Evolutionary conservation across 2,113 vertebrate genomes (phyloP), one percentile per base, ranked within the genome.

Genomic region (Excalfactoria chinensis): DNA sequence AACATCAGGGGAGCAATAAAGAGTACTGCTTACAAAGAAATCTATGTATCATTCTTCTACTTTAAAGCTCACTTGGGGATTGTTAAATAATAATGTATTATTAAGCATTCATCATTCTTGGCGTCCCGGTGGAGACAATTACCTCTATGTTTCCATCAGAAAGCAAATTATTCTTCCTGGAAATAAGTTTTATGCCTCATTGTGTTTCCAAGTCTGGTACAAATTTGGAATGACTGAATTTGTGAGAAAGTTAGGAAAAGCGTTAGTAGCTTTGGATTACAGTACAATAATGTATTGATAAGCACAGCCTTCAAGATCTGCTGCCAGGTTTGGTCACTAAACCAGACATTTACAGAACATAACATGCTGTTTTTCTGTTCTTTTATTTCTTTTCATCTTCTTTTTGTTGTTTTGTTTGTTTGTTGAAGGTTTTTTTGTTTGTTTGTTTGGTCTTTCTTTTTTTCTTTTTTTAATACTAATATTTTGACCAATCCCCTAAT

Each of bases 1-100:
- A 88, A 82, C 30, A 89, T 66, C 35, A 93, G 71, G 82, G 62
- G 83, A 93, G 59, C n/a, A 81, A 96, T 97, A 91, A 96, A 96
- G 62, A 66, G 51, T 37, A 75, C 60, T 93, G 77, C 28, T 69
- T 95, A 88, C 35, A 20, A 63, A 96, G 69, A 63, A 95, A 93
- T 78, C 48, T 37, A 75, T 60, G 60, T 56, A 66, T 43, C 7
- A 51, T 81, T 70, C 20, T 88, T 94, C 90, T 82, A 66, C 59
- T 92, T 96, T 86, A 94, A 94, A 96, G 86, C 32, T 72, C 88
- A 88, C 84, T 66, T 59, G 75, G 71, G 77, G 13, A 44, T 72
- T 94, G 19, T 93, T 86, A 93, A 95, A 86, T 84, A 76, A 60
- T 84, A 84, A 70, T 60, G 43, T 73, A 64, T 78, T 85, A 74